phyloP scores from a whole-genome alignment of 2,888 invertebrate genomes.

The Anthrax anthrax region DNA sequence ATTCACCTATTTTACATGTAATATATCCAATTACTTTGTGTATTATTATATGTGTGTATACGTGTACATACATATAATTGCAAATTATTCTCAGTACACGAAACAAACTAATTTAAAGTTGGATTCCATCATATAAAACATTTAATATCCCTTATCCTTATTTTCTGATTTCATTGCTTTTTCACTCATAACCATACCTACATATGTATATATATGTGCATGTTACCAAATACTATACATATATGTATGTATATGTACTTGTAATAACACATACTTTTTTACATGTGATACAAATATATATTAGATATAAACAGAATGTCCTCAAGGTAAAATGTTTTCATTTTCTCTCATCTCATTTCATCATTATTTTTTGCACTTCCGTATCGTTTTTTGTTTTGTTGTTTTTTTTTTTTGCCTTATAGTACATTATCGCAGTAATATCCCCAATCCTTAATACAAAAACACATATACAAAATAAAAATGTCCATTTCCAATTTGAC shows the following conservation, averaged over 20 bases:
- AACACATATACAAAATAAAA: neutral
- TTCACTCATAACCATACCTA: too few species aligned
- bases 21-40: neutral
- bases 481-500: neutral
- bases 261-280: too few species aligned
- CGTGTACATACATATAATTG: too few species aligned
- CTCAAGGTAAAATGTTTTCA: neutral
- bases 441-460: conserved; percentile 1
- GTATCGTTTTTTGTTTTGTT: neutral
- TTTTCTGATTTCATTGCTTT: neutral
- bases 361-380: neutral
- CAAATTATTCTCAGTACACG: neutral
- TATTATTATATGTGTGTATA: neutral
- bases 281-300: too few species aligned
- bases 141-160: neutral
- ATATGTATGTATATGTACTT: neutral
- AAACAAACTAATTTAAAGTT: neutral
- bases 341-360: neutral
- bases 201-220: neutral
- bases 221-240: neutral
- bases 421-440: neutral
- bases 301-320: neutral
- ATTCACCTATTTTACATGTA: neutral
- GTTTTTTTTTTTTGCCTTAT: neutral
- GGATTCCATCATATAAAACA: neutral